Evolutionary conservation across 2,888 invertebrate species (phyloP).

Genomic region (Congeria kusceri): DNA sequence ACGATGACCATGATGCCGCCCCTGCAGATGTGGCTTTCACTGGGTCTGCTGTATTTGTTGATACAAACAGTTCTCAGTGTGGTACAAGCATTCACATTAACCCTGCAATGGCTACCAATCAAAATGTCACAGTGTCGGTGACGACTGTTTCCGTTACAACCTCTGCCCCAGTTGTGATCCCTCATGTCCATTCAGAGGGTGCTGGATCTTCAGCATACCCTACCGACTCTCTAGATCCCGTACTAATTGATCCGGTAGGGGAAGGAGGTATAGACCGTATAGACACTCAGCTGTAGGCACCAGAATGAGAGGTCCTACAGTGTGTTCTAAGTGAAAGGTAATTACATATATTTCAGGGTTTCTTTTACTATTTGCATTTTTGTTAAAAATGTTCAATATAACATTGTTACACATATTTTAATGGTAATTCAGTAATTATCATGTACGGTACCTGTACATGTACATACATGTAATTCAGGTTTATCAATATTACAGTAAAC

Average conservation of each 20-base stretch:
- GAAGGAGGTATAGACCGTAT: constrained; percentile 48
- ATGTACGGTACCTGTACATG: too few relatives aligned
- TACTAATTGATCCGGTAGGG: constrained; percentile 41
- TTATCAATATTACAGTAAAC: too few relatives aligned
- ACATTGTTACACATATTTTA: too few relatives aligned
- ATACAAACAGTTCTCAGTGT: constrained; percentile 48
- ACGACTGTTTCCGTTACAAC: constrained; percentile 64
- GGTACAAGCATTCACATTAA: constrained; percentile 62
- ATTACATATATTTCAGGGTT: too few relatives aligned
- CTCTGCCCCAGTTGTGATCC: constrained; percentile 24
- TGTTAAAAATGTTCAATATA: too few relatives aligned
- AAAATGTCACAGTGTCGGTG: constrained; percentile 65
- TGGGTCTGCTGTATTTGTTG: constrained; percentile 62
- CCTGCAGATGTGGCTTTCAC: constrained; percentile 73
- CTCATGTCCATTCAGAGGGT: constrained; percentile 19
- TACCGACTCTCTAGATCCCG: constrained; percentile 28
- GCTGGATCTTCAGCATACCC: not conserved
- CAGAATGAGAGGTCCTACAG: too few relatives aligned
- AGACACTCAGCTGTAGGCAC: constrained; percentile 19
- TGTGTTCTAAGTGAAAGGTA: too few relatives aligned
- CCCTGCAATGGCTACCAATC: constrained; percentile 46
- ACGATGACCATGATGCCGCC: constrained; percentile 49
- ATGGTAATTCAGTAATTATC: too few relatives aligned
- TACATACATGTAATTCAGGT: too few relatives aligned
- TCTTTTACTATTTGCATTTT: too few relatives aligned